Evolutionary conservation across 2,113 vertebrate species (phyloP).

Genomic region (Gobiocypris rarus): DNA sequence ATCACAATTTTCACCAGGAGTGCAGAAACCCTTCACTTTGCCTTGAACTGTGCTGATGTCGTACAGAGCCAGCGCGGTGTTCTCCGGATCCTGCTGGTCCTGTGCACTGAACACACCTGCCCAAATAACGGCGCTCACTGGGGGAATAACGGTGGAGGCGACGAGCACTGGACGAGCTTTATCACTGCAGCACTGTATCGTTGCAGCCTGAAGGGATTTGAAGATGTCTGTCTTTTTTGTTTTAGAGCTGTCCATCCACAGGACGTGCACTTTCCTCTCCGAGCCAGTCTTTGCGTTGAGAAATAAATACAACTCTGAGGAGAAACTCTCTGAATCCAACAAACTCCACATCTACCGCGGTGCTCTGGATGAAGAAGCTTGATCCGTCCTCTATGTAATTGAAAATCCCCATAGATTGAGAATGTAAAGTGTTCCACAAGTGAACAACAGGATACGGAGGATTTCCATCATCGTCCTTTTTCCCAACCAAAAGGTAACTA

Average conservation of each 20-base stretch:
- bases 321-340: conserved; percentile 79
- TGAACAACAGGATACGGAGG: neutral
- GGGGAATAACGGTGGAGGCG: conserved; percentile 77
- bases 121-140: conserved; percentile 74
- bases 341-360: conserved; percentile 68
- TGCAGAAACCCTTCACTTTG: neutral
- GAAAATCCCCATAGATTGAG: conserved; percentile 43
- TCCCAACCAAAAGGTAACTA: conserved; percentile 72
- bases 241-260: conserved; percentile 56
- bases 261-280: conserved; percentile 55
- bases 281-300: conserved; percentile 53
- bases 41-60: conserved; percentile 53
- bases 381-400: accelerated
- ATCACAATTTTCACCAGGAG: neutral
- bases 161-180: conserved; percentile 66
- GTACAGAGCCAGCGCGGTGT: conserved; percentile 82
- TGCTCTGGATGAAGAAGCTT: neutral
- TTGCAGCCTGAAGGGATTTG: conserved; percentile 51
- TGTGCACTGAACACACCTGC: conserved; percentile 82
- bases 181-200: conserved; percentile 45
- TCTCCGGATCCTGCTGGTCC: conserved; percentile 36
- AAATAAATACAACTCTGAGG: conserved; percentile 65
- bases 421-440: conserved; percentile 40
- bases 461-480: accelerated
- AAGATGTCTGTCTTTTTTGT: neutral